These are phyloP conservation scores for Aulostomus chinensis DNA, from an alignment of 2,797 vertebrate species.

Conservation along the genomic window DNA sequence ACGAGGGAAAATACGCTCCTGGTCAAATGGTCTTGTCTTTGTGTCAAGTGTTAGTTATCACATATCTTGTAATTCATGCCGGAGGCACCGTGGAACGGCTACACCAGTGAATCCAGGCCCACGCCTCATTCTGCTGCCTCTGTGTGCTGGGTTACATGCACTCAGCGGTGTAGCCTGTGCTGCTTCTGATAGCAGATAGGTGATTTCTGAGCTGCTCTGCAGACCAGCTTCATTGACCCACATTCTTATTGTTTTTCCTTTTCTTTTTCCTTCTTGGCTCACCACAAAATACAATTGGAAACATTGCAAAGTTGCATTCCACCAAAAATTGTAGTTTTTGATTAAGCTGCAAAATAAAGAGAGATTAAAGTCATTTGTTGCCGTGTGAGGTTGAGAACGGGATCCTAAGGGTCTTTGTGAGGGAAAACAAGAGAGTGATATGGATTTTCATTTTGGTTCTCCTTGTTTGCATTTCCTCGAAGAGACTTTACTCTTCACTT, in stretches of 20 bases:
- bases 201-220: slow-evolving; percentile 47
- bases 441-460: slow-evolving; percentile 17
- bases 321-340: too few species aligned
- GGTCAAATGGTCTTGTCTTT: slow-evolving; percentile 33
- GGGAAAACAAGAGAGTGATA: slow-evolving; percentile 4
- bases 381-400: slow-evolving; percentile 22
- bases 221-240: slow-evolving; percentile 64
- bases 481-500: slow-evolving; percentile 5
- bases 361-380: slow-evolving; percentile 21
- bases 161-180: slow-evolving; percentile 33
- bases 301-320: too few species aligned
- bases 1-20: not conserved
- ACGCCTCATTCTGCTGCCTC: slow-evolving; percentile 65
- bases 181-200: slow-evolving; percentile 35
- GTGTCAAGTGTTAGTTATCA: slow-evolving; percentile 60
- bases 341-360: too few species aligned
- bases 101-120: slow-evolving; percentile 64
- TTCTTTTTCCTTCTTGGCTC: not conserved
- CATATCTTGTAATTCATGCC: slow-evolving; percentile 67
- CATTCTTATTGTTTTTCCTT: slow-evolving; percentile 57
- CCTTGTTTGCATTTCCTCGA: too few species aligned
- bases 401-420: slow-evolving; percentile 12
- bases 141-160: slow-evolving; percentile 58
- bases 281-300: slow-evolving; percentile 7
- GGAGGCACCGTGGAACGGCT: slow-evolving; percentile 58